Percentiles rank a stretch among this genome's conserved stretches.
Conservation (phyloP, 2,113 vertebrate genomes). For the Cyphomyrus discorhynchus region DNA sequence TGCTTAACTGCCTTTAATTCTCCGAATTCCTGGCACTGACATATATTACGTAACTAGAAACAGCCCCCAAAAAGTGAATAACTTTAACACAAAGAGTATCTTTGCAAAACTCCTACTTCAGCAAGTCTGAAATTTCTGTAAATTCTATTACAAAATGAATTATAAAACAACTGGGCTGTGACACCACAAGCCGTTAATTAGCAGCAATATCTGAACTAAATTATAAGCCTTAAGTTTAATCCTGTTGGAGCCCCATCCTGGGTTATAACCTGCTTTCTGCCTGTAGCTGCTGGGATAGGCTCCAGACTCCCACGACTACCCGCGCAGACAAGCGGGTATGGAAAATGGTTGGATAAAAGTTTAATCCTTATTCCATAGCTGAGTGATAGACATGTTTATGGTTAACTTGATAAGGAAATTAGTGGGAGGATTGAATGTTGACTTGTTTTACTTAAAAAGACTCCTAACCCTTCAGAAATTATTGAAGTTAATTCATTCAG, state of each 20-base stretch:
- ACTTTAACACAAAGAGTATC: not conserved
- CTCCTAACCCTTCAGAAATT: not conserved
- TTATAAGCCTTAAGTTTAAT: not conserved
- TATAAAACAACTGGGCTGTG: not conserved
- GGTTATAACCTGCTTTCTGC: not conserved
- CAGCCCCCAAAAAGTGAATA: not conserved
- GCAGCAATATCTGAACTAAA: not conserved
- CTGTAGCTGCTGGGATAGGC: not conserved
- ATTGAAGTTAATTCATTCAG: not conserved
- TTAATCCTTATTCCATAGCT: not conserved
- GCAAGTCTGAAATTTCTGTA: not conserved
- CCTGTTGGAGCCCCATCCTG: not conserved
- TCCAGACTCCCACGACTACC: not conserved
- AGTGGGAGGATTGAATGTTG: not conserved
- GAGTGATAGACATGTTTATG: not conserved
- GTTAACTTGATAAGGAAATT: not conserved
- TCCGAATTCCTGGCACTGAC: not conserved
- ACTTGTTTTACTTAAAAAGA: not conserved
- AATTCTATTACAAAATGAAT: not conserved
- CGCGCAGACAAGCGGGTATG: not conserved
- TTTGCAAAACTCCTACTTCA: not conserved
- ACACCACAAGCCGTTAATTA: not conserved
- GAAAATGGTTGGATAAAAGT: not conserved
- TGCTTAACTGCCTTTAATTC: not conserved
- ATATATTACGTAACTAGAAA: not conserved